A percentile compares a stretch with the other conserved stretches of the same genome.
Evolutionary conservation across 2,888 invertebrate genomes (phyloP).

Genomic region (Dysmachus trigonus): DNA sequence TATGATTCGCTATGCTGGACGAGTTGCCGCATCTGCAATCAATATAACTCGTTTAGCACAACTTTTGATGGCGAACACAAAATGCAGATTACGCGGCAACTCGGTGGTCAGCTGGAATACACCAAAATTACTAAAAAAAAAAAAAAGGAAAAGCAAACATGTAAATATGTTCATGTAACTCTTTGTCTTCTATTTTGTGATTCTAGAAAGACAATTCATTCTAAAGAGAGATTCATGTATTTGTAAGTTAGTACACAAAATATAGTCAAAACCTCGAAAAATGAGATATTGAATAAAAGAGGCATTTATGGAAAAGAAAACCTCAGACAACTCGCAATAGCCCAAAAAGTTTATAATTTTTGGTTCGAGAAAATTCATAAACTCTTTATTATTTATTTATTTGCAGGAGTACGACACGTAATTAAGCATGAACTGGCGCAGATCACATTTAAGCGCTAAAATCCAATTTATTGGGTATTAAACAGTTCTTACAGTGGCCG

Average conservation of each 20-base stretch:
- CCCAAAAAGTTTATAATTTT: not conserved
- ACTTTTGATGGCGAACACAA: not conserved
- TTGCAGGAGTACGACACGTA: not conserved
- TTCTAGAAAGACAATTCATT: too few relatives aligned
- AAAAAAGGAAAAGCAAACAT: not conserved
- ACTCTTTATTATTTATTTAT: not conserved
- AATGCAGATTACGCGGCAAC: not conserved
- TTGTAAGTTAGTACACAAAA: too few relatives aligned
- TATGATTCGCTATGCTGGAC: slow-evolving; percentile 27
- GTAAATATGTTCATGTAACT: too few relatives aligned
- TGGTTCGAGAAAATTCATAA: not conserved
- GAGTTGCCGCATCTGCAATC: slow-evolving; percentile 36
- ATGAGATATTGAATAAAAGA: too few relatives aligned
- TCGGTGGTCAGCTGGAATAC: not conserved
- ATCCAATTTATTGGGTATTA: not conserved
- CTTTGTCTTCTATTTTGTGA: too few relatives aligned
- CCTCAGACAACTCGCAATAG: too few relatives aligned
- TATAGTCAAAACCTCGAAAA: too few relatives aligned
- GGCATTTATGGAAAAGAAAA: too few relatives aligned
- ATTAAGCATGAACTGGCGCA: not conserved
- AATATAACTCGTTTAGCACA: slow-evolving; percentile 27
- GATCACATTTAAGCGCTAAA: not conserved
- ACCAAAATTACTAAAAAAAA: not conserved
- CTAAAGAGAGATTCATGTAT: too few relatives aligned
- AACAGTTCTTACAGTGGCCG: not conserved